A percentile compares a stretch with the other conserved stretches of the same genome.
phyloP scores from a whole-genome alignment of 2,797 vertebrate species.

The Enteromius trimaculatus region DNA sequence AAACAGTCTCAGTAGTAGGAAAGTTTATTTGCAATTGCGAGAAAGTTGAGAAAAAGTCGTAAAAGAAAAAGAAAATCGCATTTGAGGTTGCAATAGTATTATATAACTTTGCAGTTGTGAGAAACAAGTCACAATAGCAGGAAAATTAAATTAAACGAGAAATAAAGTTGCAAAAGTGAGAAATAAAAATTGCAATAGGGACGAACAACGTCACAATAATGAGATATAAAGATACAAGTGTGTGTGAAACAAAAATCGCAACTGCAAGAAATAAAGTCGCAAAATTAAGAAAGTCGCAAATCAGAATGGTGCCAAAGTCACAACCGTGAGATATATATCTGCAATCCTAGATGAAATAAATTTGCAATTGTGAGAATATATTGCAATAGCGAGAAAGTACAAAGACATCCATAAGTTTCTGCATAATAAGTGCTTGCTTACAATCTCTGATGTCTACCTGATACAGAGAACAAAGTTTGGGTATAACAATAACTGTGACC shows the following conservation, averaged over 20 bases:
- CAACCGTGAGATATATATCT: no score
- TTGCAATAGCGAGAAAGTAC: no score
- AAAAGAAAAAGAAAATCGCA: not conserved
- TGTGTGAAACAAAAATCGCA: not conserved
- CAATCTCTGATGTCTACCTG: not conserved
- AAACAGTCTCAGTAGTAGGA: no score
- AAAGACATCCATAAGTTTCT: not conserved
- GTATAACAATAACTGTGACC: not conserved
- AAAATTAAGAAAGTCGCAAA: not conserved
- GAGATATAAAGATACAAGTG: not conserved
- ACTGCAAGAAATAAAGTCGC: not conserved
- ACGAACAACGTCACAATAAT: not conserved
- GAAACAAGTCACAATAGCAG: not conserved
- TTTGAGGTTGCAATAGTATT: not conserved
- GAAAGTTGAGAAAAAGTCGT: not conserved
- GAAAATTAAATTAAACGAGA: not conserved
- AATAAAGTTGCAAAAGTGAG: not conserved
- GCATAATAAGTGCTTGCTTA: not conserved
- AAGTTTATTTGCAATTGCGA: no score
- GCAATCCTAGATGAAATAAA: no score
- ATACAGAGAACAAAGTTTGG: not conserved
- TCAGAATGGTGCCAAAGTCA: not conserved
- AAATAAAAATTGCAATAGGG: not conserved
- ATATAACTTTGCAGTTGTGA: not conserved
- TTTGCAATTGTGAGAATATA: no score